These are phyloP conservation scores for Speoplatyrhinus poulsoni DNA, from an alignment of 2,113 vertebrate genomes.

Conservation along the genomic window DNA sequence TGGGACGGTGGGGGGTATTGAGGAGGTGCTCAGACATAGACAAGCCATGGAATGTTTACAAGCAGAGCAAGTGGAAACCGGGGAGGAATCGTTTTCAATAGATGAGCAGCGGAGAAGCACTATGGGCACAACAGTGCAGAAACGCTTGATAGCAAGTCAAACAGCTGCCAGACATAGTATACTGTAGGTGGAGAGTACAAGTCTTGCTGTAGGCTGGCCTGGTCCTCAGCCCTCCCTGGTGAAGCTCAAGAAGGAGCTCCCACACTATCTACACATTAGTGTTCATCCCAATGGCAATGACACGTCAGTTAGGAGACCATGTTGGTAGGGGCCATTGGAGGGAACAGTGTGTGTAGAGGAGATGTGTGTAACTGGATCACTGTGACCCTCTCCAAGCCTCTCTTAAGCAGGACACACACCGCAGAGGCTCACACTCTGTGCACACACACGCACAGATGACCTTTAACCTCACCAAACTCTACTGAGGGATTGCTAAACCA, in stretches of 20 bases:
- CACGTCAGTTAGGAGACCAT: conserved; percentile 55
- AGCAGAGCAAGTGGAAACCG: neutral
- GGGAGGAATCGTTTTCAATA: neutral
- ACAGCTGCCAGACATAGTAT: conserved; percentile 11
- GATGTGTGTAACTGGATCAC: conserved; percentile 46
- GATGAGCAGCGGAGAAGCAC: neutral
- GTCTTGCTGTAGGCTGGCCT: conserved; percentile 46
- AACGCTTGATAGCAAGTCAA: conserved; percentile 18
- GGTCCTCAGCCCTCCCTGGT: conserved; percentile 56
- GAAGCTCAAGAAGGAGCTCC: conserved; percentile 56
- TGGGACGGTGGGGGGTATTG: neutral
- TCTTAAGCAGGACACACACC: conserved; percentile 46
- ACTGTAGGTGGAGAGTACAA: neutral
- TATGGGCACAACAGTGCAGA: neutral
- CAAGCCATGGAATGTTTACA: neutral
- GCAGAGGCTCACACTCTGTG: conserved; percentile 1
- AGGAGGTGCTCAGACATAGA: neutral
- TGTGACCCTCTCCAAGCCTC: conserved; percentile 53
- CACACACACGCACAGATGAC: conserved; percentile 18
- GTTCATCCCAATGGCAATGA: conserved; percentile 45
- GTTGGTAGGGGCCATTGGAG: conserved; percentile 51
- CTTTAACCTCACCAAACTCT: conserved; percentile 9
- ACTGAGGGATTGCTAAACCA: conserved; percentile 7
- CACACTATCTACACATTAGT: conserved; percentile 53
- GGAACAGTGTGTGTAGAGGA: conserved; percentile 25